Conservation (phyloP, 1,140 invertebrate species). For the Macrotrachela quadricornifera region DNA sequence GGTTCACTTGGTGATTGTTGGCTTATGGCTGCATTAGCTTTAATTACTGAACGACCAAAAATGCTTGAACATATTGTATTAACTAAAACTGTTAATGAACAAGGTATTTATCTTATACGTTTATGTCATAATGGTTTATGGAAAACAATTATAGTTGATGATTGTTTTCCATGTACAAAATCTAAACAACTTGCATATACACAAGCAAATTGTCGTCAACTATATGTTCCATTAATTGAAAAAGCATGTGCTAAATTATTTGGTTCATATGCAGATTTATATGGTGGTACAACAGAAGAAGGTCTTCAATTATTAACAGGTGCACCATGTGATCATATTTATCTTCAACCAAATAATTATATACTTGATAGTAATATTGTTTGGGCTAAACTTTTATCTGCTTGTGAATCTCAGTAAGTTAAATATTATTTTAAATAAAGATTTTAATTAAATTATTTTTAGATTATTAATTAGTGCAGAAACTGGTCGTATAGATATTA, state of each 20-base stretch:
- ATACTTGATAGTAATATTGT: too few species aligned
- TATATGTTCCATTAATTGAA: slow-evolving; percentile 94
- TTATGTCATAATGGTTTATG: slow-evolving; percentile 85
- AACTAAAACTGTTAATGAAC: slow-evolving; percentile 55
- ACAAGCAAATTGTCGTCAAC: slow-evolving; percentile 78
- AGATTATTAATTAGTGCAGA: too few species aligned
- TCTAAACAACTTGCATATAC: slow-evolving; percentile 68
- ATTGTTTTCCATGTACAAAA: slow-evolving; percentile 78
- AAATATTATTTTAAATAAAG: too few species aligned
- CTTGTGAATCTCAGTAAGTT: too few species aligned
- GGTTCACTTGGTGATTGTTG: slow-evolving; percentile 7
- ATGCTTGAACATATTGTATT: slow-evolving; percentile 73
- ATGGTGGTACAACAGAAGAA: slow-evolving; percentile 81
- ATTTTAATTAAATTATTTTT: too few species aligned
- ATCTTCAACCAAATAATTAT: neutral
- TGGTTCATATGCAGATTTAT: slow-evolving; percentile 82
- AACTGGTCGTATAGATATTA: too few species aligned
- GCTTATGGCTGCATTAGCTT: slow-evolving; percentile 48
- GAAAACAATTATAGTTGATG: slow-evolving; percentile 83
- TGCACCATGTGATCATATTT: slow-evolving; percentile 34
- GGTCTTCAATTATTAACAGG: slow-evolving; percentile 71
- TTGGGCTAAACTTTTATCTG: too few species aligned
- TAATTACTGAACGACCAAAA: slow-evolving; percentile 75
- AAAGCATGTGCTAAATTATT: slow-evolving; percentile 93
- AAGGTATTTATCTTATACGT: slow-evolving; percentile 61